phyloP scores from a whole-genome alignment of 1,140 invertebrate species.

The Zaprionus vittiger region DNA sequence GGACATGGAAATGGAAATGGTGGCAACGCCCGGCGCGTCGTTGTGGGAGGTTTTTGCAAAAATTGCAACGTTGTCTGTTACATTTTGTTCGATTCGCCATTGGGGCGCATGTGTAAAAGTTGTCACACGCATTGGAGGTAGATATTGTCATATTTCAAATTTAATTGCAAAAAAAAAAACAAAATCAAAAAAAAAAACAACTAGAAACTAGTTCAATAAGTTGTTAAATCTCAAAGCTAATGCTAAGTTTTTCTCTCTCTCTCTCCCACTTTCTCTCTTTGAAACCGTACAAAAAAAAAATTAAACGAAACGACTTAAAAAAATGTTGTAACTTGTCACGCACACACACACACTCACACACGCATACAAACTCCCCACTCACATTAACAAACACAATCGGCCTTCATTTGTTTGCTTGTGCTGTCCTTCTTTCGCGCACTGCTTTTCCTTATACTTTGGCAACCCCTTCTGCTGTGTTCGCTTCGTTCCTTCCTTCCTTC shows the following conservation, averaged over 20 bases:
- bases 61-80: slow-evolving; percentile 82
- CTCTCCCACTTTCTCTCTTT: slow-evolving; percentile 32
- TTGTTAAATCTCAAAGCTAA: slow-evolving; percentile 58
- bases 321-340: slow-evolving; percentile 39
- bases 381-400: neutral
- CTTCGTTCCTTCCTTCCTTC: too few relatives aligned
- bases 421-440: neutral
- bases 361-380: slow-evolving; percentile 11
- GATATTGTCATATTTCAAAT: slow-evolving; percentile 39
- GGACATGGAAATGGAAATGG: slow-evolving; percentile 11
- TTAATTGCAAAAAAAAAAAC: slow-evolving; percentile 12
- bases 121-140: slow-evolving; percentile 84
- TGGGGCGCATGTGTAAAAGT: slow-evolving; percentile 83
- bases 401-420: slow-evolving; percentile 3
- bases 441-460: neutral
- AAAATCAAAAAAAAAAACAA: slow-evolving; percentile 14
- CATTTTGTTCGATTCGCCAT: slow-evolving; percentile 72
- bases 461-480: neutral
- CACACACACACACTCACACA: neutral
- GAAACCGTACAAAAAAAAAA: slow-evolving; percentile 31
- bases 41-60: slow-evolving; percentile 78
- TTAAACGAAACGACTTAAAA: slow-evolving; percentile 15
- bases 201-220: slow-evolving; percentile 33
- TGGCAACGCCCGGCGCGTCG: slow-evolving; percentile 43
- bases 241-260: slow-evolving; percentile 68